These are phyloP conservation scores for Drosophila erecta DNA, from an alignment of 1,140 invertebrate species.

Conservation along the genomic window DNA sequence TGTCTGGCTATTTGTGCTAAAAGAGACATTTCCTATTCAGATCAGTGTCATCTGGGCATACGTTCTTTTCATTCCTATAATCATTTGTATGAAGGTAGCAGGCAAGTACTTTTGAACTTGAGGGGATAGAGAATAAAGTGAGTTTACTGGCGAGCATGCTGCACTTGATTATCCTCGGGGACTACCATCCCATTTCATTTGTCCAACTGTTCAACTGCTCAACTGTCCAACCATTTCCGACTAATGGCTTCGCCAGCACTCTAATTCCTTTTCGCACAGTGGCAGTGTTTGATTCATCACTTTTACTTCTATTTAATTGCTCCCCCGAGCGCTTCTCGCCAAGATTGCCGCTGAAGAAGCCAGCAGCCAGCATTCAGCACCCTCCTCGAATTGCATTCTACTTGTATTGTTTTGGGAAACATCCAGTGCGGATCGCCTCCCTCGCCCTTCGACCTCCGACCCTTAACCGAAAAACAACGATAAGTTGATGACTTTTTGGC, in stretches of 20 bases:
- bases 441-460: neutral
- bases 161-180: neutral
- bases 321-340: slow-evolving; percentile 28
- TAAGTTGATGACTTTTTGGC: slow-evolving; percentile 54
- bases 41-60: neutral
- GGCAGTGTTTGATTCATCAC: slow-evolving; percentile 45
- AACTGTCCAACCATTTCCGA: slow-evolving; percentile 4
- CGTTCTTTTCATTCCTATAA: too few relatives aligned
- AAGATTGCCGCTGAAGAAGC: neutral
- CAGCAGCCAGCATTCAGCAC: neutral
- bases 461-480: slow-evolving; percentile 36
- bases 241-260: slow-evolving; percentile 24
- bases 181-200: neutral
- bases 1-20: too few relatives aligned
- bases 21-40: too few relatives aligned
- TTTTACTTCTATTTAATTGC: slow-evolving; percentile 53
- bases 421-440: neutral
- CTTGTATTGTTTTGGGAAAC: neutral
- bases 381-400: slow-evolving; percentile 8
- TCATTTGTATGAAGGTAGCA: too few relatives aligned
- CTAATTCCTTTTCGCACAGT: neutral
- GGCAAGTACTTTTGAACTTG: too few relatives aligned
- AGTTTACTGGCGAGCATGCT: neutral
- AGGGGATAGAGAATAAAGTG: too few relatives aligned
- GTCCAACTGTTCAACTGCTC: slow-evolving; percentile 4